Evolutionary conservation across 2,113 vertebrate genomes (phyloP), one percentile per base, ranked within the genome.

Genomic region (Neolamprologus hecqui): DNA sequence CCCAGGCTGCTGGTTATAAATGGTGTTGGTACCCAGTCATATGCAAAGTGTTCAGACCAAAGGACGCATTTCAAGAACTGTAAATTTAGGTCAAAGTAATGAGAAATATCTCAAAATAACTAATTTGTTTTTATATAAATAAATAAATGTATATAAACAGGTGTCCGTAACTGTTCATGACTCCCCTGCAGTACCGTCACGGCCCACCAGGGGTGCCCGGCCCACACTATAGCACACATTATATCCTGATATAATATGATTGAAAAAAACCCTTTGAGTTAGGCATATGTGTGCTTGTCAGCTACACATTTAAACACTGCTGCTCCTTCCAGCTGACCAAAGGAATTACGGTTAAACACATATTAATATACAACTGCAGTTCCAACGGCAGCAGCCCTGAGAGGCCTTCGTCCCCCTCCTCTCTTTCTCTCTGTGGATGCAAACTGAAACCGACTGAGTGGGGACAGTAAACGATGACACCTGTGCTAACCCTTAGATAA

Each of bases 331-430:
- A 68, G 63, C 11, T 40, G 35, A n/a, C 2, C 63, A 21, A 13
- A 23, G 63, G 7, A 65, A 63, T 5, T 9, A 14, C 0, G 0
- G 2, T 68, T 68, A 68, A 2, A 23, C 2, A 1, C 12, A 14
- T 40, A 70, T 70, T 2, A 42, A 70, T 42, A 23, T 3, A 13
- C 35, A 42, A 15, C 35, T 70, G n/a, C 4, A 2, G 35, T 0
- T 6, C 58, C 28, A 63, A 2, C 15, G 0, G 0, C 65, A 70
- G n/a, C 65, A 70, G 65, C 65, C 37, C 35, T 42, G 37, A 23
- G 2, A 0, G 12, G 35, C 35, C 65, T 23, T 23, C 0, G 0
- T n/a, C n/a, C 65, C n/a, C n/a, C 65, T 42, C 37, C 65, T 70
- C 33, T 40, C 65, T 15, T 15, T 9, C 65, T 14, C 35, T 40